Evolutionary conservation across 2,113 vertebrate genomes (phyloP), one percentile per base, ranked within the genome.

Genomic region (Dasyprocta punctata): DNA sequence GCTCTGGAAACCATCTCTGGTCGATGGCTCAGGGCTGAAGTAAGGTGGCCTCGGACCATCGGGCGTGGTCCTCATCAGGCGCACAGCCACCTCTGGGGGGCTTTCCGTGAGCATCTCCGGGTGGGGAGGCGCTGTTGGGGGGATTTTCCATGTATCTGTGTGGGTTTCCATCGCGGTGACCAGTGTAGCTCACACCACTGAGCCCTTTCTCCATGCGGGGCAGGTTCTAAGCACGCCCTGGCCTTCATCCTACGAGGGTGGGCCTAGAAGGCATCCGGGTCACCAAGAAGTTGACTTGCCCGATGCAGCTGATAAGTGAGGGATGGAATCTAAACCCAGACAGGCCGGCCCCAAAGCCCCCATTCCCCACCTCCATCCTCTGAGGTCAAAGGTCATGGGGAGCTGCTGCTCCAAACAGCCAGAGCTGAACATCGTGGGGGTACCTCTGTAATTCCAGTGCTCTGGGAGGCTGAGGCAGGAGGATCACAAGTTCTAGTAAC

Each of bases 161-260:
- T 0, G 22, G 52, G 36, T 14, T n/a, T 54, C 47, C 38, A 0
- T n/a, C 7, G 3, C 2, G 54, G 20, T 3, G 38, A 22, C 16
- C 86, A 22, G 12, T 7, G 28, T 5, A 17, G 49, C 7, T 38
- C 56, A 30, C 28, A 33, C 44, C 16, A 9, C 5, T 0, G 4
- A 65, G 47, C 63, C n/a, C 16, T 44, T 60, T 77, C 5, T 44
- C 44, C 63, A 14, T 0, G 41, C 36, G 22, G 41, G 33, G 38
- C 52, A 22, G 38, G 1, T 58, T 38, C 56, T 26, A 36, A 47
- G 60, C 28, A 0, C 30, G 16, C 30, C 83, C 28, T 36, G 44
- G 17, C 41, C 61, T 36, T 33, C 41, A 13, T 47, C 60, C 41
- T 33, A 33, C 30, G 1, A 16, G 38, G 22, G 6, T 19, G 56